A percentile compares a stretch with the other conserved stretches of the same genome.
Conservation (phyloP, 2,888 invertebrate genomes). For the Ametastegia equiseti region DNA sequence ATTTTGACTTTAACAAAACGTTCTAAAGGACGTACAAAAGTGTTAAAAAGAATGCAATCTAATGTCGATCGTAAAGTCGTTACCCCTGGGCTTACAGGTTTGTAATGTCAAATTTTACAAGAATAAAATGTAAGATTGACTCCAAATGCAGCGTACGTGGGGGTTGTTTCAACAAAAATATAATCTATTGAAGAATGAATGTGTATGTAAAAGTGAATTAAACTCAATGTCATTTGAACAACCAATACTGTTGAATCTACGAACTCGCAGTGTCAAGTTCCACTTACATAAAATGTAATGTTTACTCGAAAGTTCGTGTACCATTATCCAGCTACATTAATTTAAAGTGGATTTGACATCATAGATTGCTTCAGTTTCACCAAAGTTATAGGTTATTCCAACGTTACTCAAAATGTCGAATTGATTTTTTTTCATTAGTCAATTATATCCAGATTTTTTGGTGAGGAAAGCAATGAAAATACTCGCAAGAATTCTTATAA, state of each 20-base stretch:
- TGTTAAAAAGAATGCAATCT: not conserved
- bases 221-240: not conserved
- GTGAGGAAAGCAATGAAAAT: not conserved
- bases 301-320: not conserved
- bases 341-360: not conserved
- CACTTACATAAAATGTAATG: not conserved
- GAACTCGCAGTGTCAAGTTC: not conserved
- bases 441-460: not conserved
- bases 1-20: not conserved
- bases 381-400: not conserved
- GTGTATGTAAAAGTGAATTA: not conserved
- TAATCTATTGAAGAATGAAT: not conserved
- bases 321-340: not conserved
- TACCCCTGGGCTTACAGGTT: not conserved
- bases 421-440: not conserved
- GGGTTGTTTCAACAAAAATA: not conserved
- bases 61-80: not conserved
- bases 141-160: not conserved
- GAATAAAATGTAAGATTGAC: not conserved
- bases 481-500: not conserved
- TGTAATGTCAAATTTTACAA: not conserved
- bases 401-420: not conserved
- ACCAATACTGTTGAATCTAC: slow-evolving; percentile 5
- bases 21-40: not conserved
- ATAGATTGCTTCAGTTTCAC: not conserved